Evolutionary conservation across 2,113 vertebrate species (phyloP).

Genomic region (Ailurus styani): DNA sequence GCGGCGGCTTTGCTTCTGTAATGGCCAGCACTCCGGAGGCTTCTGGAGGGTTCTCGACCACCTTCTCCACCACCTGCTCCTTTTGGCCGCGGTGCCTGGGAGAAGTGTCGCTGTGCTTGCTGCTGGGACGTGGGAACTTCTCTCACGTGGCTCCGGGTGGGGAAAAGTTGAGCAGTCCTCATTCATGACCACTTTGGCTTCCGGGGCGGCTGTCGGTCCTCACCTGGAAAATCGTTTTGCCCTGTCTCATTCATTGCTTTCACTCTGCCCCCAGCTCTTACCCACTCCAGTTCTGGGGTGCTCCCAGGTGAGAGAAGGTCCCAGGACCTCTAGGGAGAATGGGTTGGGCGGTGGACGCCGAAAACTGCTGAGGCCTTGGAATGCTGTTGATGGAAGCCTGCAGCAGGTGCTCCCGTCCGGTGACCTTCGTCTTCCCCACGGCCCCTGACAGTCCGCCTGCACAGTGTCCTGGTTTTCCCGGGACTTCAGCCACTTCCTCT

Average conservation of each 20-base stretch:
- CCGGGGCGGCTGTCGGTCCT: background rate
- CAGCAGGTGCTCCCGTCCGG: background rate
- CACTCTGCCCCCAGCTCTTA: background rate
- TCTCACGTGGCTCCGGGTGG: background rate
- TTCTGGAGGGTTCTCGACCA: fast-evolving
- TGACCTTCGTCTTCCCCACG: background rate
- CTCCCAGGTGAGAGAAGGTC: background rate
- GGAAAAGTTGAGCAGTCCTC: background rate
- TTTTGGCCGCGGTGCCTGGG: fast-evolving
- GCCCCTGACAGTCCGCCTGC: background rate
- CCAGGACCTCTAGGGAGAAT: background rate
- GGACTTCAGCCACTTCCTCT: background rate
- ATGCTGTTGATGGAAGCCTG: background rate
- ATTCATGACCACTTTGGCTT: background rate
- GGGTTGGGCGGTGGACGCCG: background rate
- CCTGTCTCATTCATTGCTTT: background rate
- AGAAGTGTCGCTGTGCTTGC: fast-evolving
- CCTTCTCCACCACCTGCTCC: no score
- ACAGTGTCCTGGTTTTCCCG: background rate
- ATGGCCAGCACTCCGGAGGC: background rate
- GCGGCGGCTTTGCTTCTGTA: background rate
- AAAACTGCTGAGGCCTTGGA: background rate
- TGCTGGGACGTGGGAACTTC: fast-evolving
- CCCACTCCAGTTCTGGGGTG: background rate
- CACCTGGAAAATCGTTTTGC: background rate